These are phyloP conservation scores for Lampris megalopsis DNA, from an alignment of 2,113 vertebrate species.

Conservation along the genomic window DNA sequence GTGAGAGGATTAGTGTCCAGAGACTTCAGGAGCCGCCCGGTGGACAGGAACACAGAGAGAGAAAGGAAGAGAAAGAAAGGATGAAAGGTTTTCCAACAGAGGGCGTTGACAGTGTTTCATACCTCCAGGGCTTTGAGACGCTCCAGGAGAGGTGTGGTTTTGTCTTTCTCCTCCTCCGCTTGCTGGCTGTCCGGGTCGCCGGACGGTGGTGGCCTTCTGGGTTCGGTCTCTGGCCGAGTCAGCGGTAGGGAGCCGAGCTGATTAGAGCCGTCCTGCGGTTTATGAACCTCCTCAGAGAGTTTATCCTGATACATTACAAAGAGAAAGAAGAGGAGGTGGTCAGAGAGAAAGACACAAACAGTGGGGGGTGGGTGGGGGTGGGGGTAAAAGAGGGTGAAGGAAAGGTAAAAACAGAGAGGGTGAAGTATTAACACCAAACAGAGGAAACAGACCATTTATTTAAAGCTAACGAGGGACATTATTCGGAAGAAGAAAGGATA, in stretches of 20 bases:
- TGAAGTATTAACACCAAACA: no score
- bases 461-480: neutral
- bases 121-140: slow-evolving; percentile 91
- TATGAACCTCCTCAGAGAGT: slow-evolving; percentile 85
- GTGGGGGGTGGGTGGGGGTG: slow-evolving; percentile 11
- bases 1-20: slow-evolving; percentile 37
- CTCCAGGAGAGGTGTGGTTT: slow-evolving; percentile 85
- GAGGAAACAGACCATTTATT: slow-evolving; percentile 25
- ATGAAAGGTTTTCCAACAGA: neutral
- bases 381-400: slow-evolving; percentile 51
- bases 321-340: neutral
- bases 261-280: slow-evolving; percentile 75
- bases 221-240: slow-evolving; percentile 61
- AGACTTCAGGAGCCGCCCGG: slow-evolving; percentile 7
- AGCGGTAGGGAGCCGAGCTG: slow-evolving; percentile 56
- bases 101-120: slow-evolving; percentile 25
- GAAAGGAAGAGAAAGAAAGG: neutral
- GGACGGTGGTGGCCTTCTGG: slow-evolving; percentile 34
- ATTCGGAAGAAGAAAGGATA: neutral
- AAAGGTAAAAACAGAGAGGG: slow-evolving; percentile 27
- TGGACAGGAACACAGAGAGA: neutral
- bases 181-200: slow-evolving; percentile 73
- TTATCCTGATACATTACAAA: slow-evolving; percentile 83
- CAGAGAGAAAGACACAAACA: neutral
- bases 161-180: slow-evolving; percentile 83